Conservation (phyloP, 2,113 vertebrate species). For the Desmodus rotundus region DNA sequence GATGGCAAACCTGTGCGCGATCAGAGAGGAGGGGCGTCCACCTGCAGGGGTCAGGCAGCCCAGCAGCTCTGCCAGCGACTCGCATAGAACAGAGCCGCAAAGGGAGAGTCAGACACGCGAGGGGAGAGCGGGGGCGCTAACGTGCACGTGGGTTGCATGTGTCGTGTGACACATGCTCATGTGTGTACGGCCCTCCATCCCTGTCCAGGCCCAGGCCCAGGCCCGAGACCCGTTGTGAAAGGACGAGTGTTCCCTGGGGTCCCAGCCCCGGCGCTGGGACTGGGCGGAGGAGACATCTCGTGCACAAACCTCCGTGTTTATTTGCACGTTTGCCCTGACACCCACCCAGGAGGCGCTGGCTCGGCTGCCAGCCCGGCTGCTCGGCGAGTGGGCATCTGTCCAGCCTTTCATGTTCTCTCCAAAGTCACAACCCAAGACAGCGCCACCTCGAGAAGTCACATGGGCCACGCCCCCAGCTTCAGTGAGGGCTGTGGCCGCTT, state of each 20-base stretch:
- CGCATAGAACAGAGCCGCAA: neutral
- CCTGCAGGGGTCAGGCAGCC: neutral
- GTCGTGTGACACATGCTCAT: neutral
- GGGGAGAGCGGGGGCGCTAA: neutral
- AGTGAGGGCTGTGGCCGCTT: neutral
- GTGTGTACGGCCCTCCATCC: neutral
- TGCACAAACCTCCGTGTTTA: neutral
- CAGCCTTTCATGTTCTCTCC: neutral
- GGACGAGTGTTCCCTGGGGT: neutral
- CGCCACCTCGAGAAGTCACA: neutral
- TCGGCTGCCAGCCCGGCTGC: neutral
- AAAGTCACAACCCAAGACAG: neutral
- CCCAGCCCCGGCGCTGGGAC: neutral
- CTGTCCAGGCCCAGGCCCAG: neutral
- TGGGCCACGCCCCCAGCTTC: neutral
- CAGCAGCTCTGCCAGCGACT: neutral
- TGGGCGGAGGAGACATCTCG: accelerated
- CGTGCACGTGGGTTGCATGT: accelerated
- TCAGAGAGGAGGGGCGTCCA: neutral
- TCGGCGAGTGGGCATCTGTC: neutral
- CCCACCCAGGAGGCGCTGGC: neutral
- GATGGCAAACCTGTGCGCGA: accelerated
- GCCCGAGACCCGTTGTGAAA: too few species aligned
- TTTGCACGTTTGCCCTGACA: neutral
- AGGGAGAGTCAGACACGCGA: neutral